These are phyloP conservation scores for Tribolium freemani DNA, from an alignment of 2,888 invertebrate species.

Conservation along the genomic window DNA sequence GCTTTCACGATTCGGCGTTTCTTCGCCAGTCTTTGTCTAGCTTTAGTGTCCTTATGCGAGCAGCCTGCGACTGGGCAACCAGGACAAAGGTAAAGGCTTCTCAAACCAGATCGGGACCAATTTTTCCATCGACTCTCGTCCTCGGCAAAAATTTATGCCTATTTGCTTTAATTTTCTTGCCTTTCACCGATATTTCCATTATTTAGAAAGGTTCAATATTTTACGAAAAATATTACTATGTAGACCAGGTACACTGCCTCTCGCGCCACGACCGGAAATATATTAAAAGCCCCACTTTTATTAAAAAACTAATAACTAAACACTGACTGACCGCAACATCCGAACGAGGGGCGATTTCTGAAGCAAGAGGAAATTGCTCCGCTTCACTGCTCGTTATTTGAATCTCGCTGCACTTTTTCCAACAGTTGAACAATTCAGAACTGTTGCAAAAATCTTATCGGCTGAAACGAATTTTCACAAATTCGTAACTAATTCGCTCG, in stretches of 20 bases:
- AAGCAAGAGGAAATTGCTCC: constrained; percentile 15
- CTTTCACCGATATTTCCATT: constrained; percentile 16
- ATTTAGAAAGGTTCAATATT: constrained; percentile 24
- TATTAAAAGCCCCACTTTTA: background rate
- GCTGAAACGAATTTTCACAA: constrained; percentile 25
- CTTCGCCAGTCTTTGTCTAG: constrained; percentile 1
- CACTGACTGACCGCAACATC: constrained; percentile 24
- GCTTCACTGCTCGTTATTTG: constrained; percentile 11
- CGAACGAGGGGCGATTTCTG: constrained; percentile 8
- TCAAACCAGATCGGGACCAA: background rate
- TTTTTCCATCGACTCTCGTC: background rate
- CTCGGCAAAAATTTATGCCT: constrained; percentile 15
- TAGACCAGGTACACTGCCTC: background rate
- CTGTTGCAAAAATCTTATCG: constrained; percentile 25
- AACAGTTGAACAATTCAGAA: constrained; percentile 4
- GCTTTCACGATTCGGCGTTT: constrained; percentile 32
- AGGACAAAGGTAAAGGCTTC: constrained; percentile 12
- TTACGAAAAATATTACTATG: background rate
- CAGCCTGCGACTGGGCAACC: background rate
- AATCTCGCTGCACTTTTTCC: constrained; percentile 21
- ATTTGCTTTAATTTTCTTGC: background rate
- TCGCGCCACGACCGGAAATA: background rate
- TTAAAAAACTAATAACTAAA: constrained; percentile 11
- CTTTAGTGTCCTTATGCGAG: background rate
- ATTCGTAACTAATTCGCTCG: constrained; percentile 10